These are phyloP conservation scores for Phycodurus eques DNA, from an alignment of 2,113 vertebrate genomes.

Conservation along the genomic window DNA sequence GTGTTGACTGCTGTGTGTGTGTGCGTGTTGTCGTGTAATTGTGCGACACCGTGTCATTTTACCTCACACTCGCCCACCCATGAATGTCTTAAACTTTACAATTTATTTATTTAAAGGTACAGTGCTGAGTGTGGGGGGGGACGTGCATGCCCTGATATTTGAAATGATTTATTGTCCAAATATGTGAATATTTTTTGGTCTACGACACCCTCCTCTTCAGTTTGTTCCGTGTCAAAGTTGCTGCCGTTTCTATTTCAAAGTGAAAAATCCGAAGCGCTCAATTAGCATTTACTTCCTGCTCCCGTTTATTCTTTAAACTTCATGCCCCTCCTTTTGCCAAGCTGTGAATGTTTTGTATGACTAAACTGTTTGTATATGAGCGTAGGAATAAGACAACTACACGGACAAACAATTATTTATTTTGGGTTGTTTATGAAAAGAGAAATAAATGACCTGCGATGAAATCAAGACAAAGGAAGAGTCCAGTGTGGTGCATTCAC, in stretches of 20 bases:
- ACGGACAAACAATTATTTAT: slow-evolving; percentile 39
- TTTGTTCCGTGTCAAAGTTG: slow-evolving; percentile 24
- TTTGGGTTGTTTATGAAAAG: slow-evolving; percentile 60
- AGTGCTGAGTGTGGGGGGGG: slow-evolving; percentile 23
- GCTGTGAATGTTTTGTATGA: slow-evolving; percentile 72
- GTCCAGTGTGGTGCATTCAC: slow-evolving; percentile 4
- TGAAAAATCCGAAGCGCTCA: not conserved
- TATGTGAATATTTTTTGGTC: slow-evolving; percentile 46
- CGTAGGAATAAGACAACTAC: slow-evolving; percentile 45
- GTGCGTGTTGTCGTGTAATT: slow-evolving; percentile 6
- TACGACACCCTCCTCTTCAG: slow-evolving; percentile 1
- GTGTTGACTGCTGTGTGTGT: slow-evolving; percentile 9
- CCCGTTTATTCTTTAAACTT: slow-evolving; percentile 7
- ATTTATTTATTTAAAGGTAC: slow-evolving; percentile 18
- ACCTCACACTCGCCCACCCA: slow-evolving; percentile 35
- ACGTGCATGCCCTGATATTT: slow-evolving; percentile 37
- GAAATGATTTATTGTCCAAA: slow-evolving; percentile 26
- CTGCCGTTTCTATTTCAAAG: slow-evolving; percentile 14
- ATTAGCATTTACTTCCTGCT: slow-evolving; percentile 1
- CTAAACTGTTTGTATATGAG: slow-evolving; percentile 67
- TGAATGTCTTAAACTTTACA: slow-evolving; percentile 51
- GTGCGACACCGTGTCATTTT: slow-evolving; percentile 28
- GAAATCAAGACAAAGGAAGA: slow-evolving; percentile 10
- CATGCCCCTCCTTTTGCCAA: slow-evolving; percentile 7
- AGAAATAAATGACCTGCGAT: slow-evolving; percentile 70